These are phyloP conservation scores for Orestias chungarensis DNA, from an alignment of 2,797 vertebrate species.

Conservation along the genomic window DNA sequence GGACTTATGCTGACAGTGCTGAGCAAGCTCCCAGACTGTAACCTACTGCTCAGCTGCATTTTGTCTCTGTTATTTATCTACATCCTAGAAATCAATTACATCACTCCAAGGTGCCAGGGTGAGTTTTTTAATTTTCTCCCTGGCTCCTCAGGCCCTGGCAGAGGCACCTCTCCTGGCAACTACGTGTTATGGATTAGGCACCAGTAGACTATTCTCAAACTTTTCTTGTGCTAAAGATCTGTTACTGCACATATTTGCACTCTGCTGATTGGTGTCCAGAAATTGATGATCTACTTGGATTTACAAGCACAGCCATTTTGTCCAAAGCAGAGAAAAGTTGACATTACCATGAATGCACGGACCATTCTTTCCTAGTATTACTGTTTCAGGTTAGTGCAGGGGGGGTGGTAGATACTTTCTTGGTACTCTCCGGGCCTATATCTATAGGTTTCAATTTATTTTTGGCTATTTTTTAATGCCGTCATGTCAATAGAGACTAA, in stretches of 20 bases:
- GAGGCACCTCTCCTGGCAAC: constrained; percentile 32
- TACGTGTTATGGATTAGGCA: constrained; percentile 50
- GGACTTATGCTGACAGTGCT: constrained; percentile 48
- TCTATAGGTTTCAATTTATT: too few species aligned
- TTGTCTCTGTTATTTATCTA: constrained; percentile 70
- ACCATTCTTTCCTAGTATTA: too few species aligned
- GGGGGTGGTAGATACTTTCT: too few species aligned
- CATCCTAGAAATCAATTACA: constrained; percentile 73
- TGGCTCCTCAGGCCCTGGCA: constrained; percentile 30
- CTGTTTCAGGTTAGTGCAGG: too few species aligned
- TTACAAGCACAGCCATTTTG: too few species aligned
- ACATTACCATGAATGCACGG: too few species aligned
- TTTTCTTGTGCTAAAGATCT: constrained; percentile 45
- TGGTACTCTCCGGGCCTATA: too few species aligned
- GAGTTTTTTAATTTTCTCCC: constrained; percentile 61
- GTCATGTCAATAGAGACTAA: too few species aligned
- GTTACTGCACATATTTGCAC: constrained; percentile 24
- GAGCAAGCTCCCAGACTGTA: constrained; percentile 37
- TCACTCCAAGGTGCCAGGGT: constrained; percentile 41
- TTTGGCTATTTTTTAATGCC: too few species aligned
- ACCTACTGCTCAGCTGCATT: constrained; percentile 29
- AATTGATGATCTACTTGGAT: too few species aligned
- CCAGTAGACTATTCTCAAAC: constrained; percentile 53
- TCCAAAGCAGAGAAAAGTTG: too few species aligned
- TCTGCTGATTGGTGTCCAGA: too few species aligned